Base-by-base conservation (phyloP, 92 coral and sea anemone genomes). In the Zoanthus sociatus region DNA sequence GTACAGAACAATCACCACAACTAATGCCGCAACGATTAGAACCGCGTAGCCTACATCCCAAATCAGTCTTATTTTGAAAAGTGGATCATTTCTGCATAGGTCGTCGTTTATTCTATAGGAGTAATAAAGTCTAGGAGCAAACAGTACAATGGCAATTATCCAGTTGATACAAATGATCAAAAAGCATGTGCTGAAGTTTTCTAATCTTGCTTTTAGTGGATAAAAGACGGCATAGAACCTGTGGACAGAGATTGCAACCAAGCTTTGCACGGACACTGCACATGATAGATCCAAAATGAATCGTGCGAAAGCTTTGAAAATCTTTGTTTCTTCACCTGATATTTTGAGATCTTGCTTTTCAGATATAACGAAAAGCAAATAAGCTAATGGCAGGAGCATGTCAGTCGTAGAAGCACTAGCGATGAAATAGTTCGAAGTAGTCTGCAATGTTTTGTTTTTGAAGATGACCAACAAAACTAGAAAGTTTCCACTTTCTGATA, bases 241-340 rank as follows among this genome's bases (percentile, higher is more conserved):
- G 70, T 78, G 83, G 69, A 56, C 42, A 30, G 68, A 78, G 30
- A 78, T 78, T 3, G 83, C 83, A 31, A 78, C 13, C 30, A 78
- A 33, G 10, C 69, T 78, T 69, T 78, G 83, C 71, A 20, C 55
- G 4, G 83, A 31, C 15, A 78, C 83, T 0, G 48, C 21, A 13
- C 30, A 55, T 21, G 83, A 78, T 2, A 78, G 20, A 37, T 55
- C 20, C 47, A 54, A 1, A 32, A 78, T 7, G 51, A 31, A 78
- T 30, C 37, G 9, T 58, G 69, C 20, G 26, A 16, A 31, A 7
- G 47, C 30, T 18, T 9, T 9, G 1, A 78, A 15, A 31, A 58
- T 6, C 1, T 7, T 32, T 31, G 70, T 33, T 78, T 30, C 26
- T 21, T 32, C 13, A 9, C 17, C 9, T 14, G 69, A 14, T 15